Conservation (phyloP, 2,888 invertebrate genomes). For the Spilarctia lutea region DNA sequence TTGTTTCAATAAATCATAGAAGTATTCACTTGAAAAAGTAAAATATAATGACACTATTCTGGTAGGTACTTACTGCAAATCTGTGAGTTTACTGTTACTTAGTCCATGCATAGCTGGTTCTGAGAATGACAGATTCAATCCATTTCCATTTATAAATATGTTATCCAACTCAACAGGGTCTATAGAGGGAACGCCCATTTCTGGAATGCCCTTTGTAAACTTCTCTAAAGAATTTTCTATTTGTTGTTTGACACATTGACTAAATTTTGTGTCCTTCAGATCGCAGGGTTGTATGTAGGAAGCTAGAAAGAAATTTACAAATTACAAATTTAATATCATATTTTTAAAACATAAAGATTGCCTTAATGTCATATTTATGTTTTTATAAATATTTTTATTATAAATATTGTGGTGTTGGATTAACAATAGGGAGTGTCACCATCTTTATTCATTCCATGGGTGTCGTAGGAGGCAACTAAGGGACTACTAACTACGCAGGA, state of each 20-base stretch:
- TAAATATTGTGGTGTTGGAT: no score
- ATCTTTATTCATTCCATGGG: no score
- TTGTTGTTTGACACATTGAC: constrained; percentile 67
- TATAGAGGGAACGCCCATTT: constrained; percentile 71
- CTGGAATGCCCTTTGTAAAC: constrained; percentile 76
- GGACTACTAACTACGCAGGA: no score
- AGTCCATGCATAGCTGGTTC: constrained; percentile 73
- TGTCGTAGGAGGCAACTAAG: no score
- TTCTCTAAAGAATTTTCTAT: constrained; percentile 64
- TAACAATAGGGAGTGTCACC: no score
- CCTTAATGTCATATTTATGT: neutral
- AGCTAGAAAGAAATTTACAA: constrained; percentile 61
- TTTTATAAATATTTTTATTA: no score
- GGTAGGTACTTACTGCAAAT: constrained; percentile 72
- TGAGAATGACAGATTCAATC: constrained; percentile 69
- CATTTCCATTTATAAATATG: constrained; percentile 73
- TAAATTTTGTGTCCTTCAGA: constrained; percentile 56
- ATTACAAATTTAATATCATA: neutral
- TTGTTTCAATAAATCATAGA: no score
- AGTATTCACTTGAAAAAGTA: neutral
- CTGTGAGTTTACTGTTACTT: constrained; percentile 60
- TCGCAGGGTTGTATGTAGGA: constrained; percentile 74
- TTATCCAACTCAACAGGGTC: constrained; percentile 76
- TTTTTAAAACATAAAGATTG: neutral
- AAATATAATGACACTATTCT: neutral